A percentile compares a stretch with the other conserved stretches of the same genome.
Evolutionary conservation across 2,113 vertebrate genomes (phyloP).

Genomic region (Talpa occidentalis): DNA sequence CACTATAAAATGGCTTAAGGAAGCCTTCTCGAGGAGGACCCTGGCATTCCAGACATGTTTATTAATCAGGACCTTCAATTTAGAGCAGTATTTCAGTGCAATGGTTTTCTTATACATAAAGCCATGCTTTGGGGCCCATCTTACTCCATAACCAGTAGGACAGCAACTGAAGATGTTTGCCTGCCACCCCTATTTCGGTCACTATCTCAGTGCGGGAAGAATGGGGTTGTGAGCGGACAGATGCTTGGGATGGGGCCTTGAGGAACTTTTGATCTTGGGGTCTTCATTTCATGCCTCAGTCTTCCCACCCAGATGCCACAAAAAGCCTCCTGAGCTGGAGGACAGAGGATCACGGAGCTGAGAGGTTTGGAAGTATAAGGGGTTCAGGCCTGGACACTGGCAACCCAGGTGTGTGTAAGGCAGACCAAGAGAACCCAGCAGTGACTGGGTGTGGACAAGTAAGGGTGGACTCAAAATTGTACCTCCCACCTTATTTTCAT

Average conservation of each 20-base stretch:
- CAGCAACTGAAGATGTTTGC: background rate
- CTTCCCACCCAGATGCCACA: background rate
- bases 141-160: constrained; percentile 3
- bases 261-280: background rate
- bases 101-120: constrained; percentile 25
- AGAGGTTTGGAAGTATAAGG: background rate
- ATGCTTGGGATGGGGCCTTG: background rate
- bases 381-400: background rate
- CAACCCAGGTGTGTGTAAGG: background rate
- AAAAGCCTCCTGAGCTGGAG: background rate
- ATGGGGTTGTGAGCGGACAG: background rate
- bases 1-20: constrained; percentile 10
- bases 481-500: background rate
- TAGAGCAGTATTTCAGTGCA: constrained; percentile 22
- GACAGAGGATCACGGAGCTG: background rate
- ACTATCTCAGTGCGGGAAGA: background rate
- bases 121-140: background rate
- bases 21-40: background rate
- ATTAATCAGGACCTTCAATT: background rate
- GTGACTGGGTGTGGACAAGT: background rate
- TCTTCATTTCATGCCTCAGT: background rate
- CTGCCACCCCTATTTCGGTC: constrained; percentile 1
- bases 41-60: constrained; percentile 35
- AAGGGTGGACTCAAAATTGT: background rate
- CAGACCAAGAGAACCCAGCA: background rate